Evolutionary conservation across 2,797 vertebrate genomes (phyloP).

Genomic region (Coreius guichenoti): DNA sequence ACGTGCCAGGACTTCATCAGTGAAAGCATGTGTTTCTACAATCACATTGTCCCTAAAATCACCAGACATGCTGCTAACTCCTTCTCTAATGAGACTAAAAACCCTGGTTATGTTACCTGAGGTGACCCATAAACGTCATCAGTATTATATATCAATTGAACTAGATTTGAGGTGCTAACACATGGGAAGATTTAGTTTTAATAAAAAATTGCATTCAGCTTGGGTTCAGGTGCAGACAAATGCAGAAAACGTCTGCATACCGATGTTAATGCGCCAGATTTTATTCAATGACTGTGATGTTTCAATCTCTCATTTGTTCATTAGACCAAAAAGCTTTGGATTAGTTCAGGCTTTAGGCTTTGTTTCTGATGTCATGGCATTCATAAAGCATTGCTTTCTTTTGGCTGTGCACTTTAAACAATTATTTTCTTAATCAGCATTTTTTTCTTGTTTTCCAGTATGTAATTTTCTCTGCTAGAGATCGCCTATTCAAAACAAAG

Average conservation of each 20-base stretch:
- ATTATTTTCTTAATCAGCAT: neutral
- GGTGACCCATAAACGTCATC: neutral
- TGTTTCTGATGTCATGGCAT: too few species aligned
- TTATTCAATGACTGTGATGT: neutral
- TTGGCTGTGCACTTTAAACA: neutral
- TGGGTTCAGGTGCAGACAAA: neutral
- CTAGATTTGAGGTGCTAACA: neutral
- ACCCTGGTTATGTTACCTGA: neutral
- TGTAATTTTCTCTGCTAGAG: too few species aligned
- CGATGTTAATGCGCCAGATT: neutral
- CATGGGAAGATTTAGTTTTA: neutral
- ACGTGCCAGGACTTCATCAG: conserved; percentile 48
- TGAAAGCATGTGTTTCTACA: conserved; percentile 11
- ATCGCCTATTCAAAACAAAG: too few species aligned
- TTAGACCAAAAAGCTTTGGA: neutral
- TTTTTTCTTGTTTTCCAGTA: too few species aligned
- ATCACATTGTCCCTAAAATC: neutral
- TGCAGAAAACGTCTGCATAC: neutral
- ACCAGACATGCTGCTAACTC: conserved; percentile 3
- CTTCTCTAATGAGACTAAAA: neutral
- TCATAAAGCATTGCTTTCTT: too few species aligned
- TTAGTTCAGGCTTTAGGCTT: neutral
- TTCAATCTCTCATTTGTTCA: neutral
- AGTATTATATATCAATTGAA: neutral
- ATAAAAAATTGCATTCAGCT: neutral